Conservation (phyloP, 2,797 vertebrate species). For the Aselliscus stoliczkanus region DNA sequence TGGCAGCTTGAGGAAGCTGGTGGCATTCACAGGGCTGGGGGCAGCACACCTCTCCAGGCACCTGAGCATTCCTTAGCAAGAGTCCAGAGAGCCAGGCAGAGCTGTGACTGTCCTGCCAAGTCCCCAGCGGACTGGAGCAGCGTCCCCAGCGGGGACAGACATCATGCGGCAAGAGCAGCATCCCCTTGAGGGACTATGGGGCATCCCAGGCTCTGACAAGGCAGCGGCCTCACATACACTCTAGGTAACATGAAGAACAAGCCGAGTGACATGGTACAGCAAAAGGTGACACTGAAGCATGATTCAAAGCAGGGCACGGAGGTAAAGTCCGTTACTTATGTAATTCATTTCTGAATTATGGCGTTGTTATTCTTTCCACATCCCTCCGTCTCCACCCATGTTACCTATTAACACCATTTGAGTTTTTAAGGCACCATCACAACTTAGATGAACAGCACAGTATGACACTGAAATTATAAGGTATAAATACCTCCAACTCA, state of each 20-base stretch:
- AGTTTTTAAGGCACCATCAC: background rate
- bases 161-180: slow-evolving; percentile 44
- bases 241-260: slow-evolving; percentile 37
- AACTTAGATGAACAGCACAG: background rate
- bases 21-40: slow-evolving; percentile 79
- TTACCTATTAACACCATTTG: background rate
- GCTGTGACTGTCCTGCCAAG: slow-evolving; percentile 68
- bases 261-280: slow-evolving; percentile 41
- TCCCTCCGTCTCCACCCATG: background rate
- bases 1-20: slow-evolving; percentile 75
- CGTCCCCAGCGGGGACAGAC: slow-evolving; percentile 80
- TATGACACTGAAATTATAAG: slow-evolving; percentile 34
- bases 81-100: slow-evolving; percentile 82
- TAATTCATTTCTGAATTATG: slow-evolving; percentile 55
- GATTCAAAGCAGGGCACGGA: rapidly evolving
- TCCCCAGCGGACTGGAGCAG: slow-evolving; percentile 78
- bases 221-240: slow-evolving; percentile 59
- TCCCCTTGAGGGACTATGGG: slow-evolving; percentile 71
- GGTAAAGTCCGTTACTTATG: slow-evolving; percentile 49
- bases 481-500: slow-evolving; percentile 25
- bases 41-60: slow-evolving; percentile 83
- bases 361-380: slow-evolving; percentile 36
- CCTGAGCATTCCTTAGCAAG: slow-evolving; percentile 78
- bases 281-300: slow-evolving; percentile 22
- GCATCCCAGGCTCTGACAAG: slow-evolving; percentile 70